phyloP scores from a whole-genome alignment of 2,797 vertebrate species.

The Halcyon badia region DNA sequence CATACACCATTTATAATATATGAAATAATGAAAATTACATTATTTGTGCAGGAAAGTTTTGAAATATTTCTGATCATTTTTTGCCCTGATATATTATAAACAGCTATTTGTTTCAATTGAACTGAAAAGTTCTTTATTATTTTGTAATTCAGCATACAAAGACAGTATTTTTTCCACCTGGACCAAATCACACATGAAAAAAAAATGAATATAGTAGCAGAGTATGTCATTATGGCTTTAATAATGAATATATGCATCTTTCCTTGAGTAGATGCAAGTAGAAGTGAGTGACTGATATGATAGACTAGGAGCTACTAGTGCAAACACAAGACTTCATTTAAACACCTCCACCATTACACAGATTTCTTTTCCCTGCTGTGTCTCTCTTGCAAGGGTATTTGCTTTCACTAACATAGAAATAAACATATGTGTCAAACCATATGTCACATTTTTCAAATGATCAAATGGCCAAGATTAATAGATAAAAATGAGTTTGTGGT shows the following conservation, averaged over 20 bases:
- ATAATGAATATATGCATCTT: background rate
- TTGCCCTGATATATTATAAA: background rate
- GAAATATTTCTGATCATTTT: background rate
- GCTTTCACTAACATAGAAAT: background rate
- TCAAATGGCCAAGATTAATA: slow-evolving; percentile 32
- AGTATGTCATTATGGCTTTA: background rate
- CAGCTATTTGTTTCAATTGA: background rate
- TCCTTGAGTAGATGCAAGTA: background rate
- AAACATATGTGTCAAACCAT: slow-evolving; percentile 22
- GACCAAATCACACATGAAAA: background rate
- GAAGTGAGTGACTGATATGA: background rate
- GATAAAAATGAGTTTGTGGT: background rate
- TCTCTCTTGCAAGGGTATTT: background rate
- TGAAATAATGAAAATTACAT: background rate
- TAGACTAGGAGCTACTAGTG: background rate
- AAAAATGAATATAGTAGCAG: background rate
- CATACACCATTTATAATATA: background rate
- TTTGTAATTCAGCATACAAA: background rate
- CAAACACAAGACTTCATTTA: background rate
- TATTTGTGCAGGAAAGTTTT: background rate
- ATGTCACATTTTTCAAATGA: slow-evolving; percentile 15
- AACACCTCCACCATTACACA: background rate
- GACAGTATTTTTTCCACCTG: background rate
- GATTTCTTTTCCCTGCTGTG: background rate
- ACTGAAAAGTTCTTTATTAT: background rate